Evolutionary conservation across 1,140 invertebrate species (phyloP).

Genomic region (Sminthurides bifidus): DNA sequence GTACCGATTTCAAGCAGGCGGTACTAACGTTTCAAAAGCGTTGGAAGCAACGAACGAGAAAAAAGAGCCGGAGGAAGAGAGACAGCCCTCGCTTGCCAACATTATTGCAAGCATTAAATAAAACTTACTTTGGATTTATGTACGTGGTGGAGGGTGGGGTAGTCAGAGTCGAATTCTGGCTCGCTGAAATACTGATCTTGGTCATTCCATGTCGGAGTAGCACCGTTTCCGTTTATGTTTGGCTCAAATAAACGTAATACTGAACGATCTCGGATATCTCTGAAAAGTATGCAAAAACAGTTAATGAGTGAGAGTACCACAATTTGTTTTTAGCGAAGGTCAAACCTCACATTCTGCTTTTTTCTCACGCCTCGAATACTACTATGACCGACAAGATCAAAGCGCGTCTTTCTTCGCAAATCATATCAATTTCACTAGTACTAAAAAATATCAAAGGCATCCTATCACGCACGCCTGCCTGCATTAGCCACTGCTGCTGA

Average conservation of each 20-base stretch:
- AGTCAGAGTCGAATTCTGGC: conserved; percentile 85
- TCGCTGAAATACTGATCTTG: conserved; percentile 82
- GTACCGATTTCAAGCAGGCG: too few relatives aligned
- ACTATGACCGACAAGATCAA: too few relatives aligned
- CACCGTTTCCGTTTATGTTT: conserved; percentile 51
- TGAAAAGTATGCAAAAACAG: conserved; percentile 32
- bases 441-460: too few relatives aligned
- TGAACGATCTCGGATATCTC: conserved; percentile 81
- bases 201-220: conserved; percentile 43
- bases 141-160: conserved; percentile 74
- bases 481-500: too few relatives aligned
- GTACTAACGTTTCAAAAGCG: too few relatives aligned
- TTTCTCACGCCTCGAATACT: too few relatives aligned
- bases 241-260: conserved; percentile 80
- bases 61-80: conserved; percentile 10
- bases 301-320: background rate
- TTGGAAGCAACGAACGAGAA: conserved; percentile 38
- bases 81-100: too few relatives aligned
- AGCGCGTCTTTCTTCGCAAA: too few relatives aligned
- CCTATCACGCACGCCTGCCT: too few relatives aligned
- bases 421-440: too few relatives aligned
- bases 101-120: background rate
- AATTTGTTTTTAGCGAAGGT: background rate
- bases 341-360: background rate
- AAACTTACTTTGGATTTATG: conserved; percentile 78